A percentile compares a stretch with the other conserved stretches of the same genome.
Evolutionary conservation across 2,113 vertebrate genomes (phyloP).

Genomic region (Phyllostomus hastatus): DNA sequence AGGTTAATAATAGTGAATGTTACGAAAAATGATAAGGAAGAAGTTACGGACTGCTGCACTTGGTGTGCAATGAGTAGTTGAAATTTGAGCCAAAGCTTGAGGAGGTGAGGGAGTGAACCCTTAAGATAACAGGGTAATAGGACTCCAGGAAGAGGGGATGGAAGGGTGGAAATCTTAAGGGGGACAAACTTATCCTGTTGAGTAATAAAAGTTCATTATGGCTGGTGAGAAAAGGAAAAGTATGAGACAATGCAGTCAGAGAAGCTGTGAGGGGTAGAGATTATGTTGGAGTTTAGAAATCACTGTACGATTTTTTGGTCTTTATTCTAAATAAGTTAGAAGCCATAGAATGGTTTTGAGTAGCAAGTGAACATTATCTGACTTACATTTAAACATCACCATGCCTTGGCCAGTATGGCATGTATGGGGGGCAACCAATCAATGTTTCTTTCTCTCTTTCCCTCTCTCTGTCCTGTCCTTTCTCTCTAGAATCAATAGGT

Average conservation of each 20-base stretch:
- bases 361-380: neutral
- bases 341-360: neutral
- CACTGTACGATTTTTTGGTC: neutral
- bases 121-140: neutral
- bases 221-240: neutral
- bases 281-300: neutral
- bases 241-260: neutral
- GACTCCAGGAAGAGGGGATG: accelerated
- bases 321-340: neutral
- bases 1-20: neutral
- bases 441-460: too few species aligned
- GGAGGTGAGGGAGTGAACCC: neutral
- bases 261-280: neutral
- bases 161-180: neutral
- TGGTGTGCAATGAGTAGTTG: neutral
- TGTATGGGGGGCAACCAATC: too few species aligned
- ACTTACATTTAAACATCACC: neutral
- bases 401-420: too few species aligned
- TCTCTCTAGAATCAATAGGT: too few species aligned
- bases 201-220: neutral
- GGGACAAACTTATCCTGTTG: neutral
- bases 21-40: neutral
- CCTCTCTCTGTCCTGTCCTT: too few species aligned
- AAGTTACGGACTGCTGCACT: neutral
- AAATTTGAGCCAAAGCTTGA: neutral